Base-by-base conservation (phyloP, 2,888 invertebrate species). In the Eupithecia exiguata region DNA sequence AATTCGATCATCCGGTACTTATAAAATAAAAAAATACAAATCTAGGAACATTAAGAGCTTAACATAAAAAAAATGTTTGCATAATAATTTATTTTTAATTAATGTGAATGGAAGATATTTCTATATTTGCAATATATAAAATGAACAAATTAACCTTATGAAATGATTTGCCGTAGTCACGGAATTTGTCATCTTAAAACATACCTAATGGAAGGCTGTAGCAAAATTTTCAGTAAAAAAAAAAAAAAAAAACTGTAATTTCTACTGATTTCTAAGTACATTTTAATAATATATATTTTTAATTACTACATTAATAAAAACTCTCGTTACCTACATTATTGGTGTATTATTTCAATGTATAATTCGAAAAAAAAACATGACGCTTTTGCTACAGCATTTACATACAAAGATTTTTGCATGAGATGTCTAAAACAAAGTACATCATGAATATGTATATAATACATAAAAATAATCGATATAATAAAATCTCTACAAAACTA, bases 41-140 rank as follows among this genome's bases (percentile, higher is more conserved):
- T 88, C 92, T 93, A 94, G 93, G 93, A 94, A 94, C 93, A 92
- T 93, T 88, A 81, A 90, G 85, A 91, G 83, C 93, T 93, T 93
- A 93, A 89, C 70, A 74, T 74, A 89, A 66, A 65, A 46, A 88
- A 90, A 86, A 86, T 84, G 86, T 90, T 91, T 78, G 84, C 90
- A 91, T 91, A 91, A 92, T 91, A 91, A 90, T 87, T 92, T 90
- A 90, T 86, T 77, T 79, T 78, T 67, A 71, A 69, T 69, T 68
- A 68, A 74, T 75, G 70, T 76, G 76, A 76, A 77, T 77, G 74
- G 77, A 74, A 74, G 75, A 77, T 77, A 74, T 71, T 38, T 74
- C 68, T 66, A 62, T 74, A 74, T 76, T 70, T 30, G 58, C 69
- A 30, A 72, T 70, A 74, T 68, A 71, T 71, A 69, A 77, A 74